Base-by-base conservation (phyloP, 2,888 invertebrate genomes). In the Arge pagana region DNA sequence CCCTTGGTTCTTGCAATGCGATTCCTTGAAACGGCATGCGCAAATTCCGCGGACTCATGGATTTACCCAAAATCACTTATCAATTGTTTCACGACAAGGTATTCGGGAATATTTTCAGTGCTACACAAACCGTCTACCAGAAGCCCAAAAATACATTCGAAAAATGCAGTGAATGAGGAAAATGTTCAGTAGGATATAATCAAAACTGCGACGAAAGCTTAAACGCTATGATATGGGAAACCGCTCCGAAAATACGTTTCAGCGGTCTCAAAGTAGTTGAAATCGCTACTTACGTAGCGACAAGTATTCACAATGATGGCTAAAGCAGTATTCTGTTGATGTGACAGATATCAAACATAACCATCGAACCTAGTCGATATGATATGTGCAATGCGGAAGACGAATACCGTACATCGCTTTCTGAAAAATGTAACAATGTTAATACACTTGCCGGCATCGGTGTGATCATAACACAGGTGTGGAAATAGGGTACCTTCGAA, bases 11-110 rank as follows among this genome's bases (percentile, higher is more conserved):
- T 59, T 19, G 56, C 55, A 11, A 59, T 61, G 54, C 45, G 58
- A 42, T 56, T 61, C 26, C 30, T 62, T 49, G 57, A 52, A 50
- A 60, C 52, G 56, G 60, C 8, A 51, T 62, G 11, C 59, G 59
- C 40, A 21, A 60, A 13, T 62, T 62, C 56, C 54, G 57, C 31
- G 41, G 49, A 19, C 24, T 60, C 13, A 55, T 60, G 59, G 52
- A 58, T 41, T 33, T 56, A 15, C 51, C 53, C 13, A 28, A 19
- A 19, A 43, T 42, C n/a, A 30, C 55, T n/a, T 19, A 33, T 30
- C 40, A 54, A 51, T 30, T 19, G 10, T 36, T 52, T 19, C 52
- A 41, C 33, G 30, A 40, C 23, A 31, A 21, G 18, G 21, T 41
- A 24, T 15, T 55, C 16, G 23, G 35, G 10, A 35, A 42, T 37